Conservation (phyloP, 2,888 invertebrate species). For the Conops quadrifasciatus region DNA sequence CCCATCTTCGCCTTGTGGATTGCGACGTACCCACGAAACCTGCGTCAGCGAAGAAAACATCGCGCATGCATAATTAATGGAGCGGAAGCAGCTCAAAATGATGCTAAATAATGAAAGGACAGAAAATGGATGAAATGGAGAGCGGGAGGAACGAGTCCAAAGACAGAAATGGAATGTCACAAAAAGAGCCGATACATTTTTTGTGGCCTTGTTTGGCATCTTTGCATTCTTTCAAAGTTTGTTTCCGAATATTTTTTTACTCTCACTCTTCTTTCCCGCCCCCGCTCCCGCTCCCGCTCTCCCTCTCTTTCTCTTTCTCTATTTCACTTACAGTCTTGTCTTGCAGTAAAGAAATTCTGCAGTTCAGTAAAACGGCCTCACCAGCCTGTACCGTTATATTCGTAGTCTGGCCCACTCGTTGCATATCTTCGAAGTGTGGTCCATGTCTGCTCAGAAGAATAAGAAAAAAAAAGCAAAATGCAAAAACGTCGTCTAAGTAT, state of each 20-base stretch:
- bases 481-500: no score
- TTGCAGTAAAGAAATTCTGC: slow-evolving; percentile 77
- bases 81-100: slow-evolving; percentile 7
- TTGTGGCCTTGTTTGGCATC: slow-evolving; percentile 6
- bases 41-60: slow-evolving; percentile 52
- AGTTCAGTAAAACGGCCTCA: slow-evolving; percentile 76
- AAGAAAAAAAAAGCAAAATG: not conserved
- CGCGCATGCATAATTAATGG: slow-evolving; percentile 44
- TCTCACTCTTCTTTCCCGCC: not conserved
- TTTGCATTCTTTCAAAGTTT: not conserved
- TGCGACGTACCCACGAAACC: slow-evolving; percentile 77
- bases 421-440: slow-evolving; percentile 73
- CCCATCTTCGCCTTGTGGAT: slow-evolving; percentile 70
- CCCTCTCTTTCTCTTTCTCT: not conserved
- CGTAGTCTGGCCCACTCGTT: slow-evolving; percentile 70
- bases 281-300: not conserved
- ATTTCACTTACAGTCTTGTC: slow-evolving; percentile 77
- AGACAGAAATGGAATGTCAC: not conserved
- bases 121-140: not conserved
- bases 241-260: not conserved
- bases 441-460: slow-evolving; percentile 68
- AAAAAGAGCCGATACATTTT: slow-evolving; percentile 12
- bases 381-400: slow-evolving; percentile 79
- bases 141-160: not conserved
- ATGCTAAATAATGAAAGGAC: slow-evolving; percentile 2